These are phyloP conservation scores for Glareola pratincola DNA, from an alignment of 2,113 vertebrate genomes.

Conservation along the genomic window DNA sequence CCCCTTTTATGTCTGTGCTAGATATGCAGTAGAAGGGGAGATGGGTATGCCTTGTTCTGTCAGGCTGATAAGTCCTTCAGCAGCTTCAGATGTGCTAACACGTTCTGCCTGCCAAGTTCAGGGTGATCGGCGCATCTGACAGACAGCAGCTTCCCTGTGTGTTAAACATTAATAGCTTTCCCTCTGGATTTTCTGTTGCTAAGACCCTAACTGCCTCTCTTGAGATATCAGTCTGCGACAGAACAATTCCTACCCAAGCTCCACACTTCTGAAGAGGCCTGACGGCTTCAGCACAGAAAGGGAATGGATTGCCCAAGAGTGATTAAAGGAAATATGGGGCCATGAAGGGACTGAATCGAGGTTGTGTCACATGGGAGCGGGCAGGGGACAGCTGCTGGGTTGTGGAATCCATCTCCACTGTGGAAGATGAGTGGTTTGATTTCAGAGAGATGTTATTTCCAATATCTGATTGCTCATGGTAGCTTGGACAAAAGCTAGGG, in stretches of 20 bases:
- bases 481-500: background rate
- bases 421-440: background rate
- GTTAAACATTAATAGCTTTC: constrained; percentile 43
- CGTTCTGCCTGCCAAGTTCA: constrained; percentile 19
- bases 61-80: background rate
- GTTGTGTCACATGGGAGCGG: fast-evolving
- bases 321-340: background rate
- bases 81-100: background rate
- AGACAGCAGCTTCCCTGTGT: constrained; percentile 38
- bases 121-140: background rate
- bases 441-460: background rate
- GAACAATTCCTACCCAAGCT: background rate
- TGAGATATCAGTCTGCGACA: background rate
- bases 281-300: background rate
- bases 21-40: background rate
- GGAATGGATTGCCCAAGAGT: background rate
- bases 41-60: background rate
- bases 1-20: background rate
- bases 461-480: background rate
- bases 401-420: background rate
- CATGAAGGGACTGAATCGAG: background rate
- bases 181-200: constrained; percentile 2
- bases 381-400: background rate
- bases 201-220: background rate
- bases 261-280: background rate